phyloP scores from a whole-genome alignment of 1,140 invertebrate species.

The Procambarus virginalis region DNA sequence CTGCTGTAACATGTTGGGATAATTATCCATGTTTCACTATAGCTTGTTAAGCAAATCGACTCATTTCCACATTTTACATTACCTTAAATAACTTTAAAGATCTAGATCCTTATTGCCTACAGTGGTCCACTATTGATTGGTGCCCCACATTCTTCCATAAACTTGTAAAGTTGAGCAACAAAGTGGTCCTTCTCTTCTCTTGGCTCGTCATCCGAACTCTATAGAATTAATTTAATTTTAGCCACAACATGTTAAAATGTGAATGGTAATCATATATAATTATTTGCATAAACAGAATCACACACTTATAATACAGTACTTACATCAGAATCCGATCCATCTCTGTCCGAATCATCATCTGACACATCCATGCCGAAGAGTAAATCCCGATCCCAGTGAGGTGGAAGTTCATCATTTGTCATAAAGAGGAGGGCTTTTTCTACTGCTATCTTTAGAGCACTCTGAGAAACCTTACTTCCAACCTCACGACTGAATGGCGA shows the following conservation, averaged over 20 bases:
- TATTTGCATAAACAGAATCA: no score
- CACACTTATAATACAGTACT: slow-evolving; percentile 46
- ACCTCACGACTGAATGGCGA: slow-evolving; percentile 90
- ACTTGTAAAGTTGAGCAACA: slow-evolving; percentile 97
- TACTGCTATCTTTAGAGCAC: slow-evolving; percentile 83
- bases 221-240: neutral
- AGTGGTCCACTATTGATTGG: slow-evolving; percentile 95
- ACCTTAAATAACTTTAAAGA: slow-evolving; percentile 90
- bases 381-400: slow-evolving; percentile 92
- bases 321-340: slow-evolving; percentile 80
- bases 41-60: no score
- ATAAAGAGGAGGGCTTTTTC: slow-evolving; percentile 92
- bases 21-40: no score
- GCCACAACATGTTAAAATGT: neutral
- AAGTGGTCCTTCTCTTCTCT: slow-evolving; percentile 97
- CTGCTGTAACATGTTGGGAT: no score
- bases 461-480: slow-evolving; percentile 87
- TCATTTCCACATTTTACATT: neutral
- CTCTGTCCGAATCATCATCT: slow-evolving; percentile 77
- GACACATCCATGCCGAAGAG: slow-evolving; percentile 82
- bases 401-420: slow-evolving; percentile 90
- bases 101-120: slow-evolving; percentile 93
- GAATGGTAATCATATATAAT: no score
- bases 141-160: slow-evolving; percentile 97
- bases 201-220: slow-evolving; percentile 83